These are phyloP conservation scores for Xenopus laevis DNA, from an alignment of 2,113 vertebrate genomes.

Conservation along the genomic window DNA sequence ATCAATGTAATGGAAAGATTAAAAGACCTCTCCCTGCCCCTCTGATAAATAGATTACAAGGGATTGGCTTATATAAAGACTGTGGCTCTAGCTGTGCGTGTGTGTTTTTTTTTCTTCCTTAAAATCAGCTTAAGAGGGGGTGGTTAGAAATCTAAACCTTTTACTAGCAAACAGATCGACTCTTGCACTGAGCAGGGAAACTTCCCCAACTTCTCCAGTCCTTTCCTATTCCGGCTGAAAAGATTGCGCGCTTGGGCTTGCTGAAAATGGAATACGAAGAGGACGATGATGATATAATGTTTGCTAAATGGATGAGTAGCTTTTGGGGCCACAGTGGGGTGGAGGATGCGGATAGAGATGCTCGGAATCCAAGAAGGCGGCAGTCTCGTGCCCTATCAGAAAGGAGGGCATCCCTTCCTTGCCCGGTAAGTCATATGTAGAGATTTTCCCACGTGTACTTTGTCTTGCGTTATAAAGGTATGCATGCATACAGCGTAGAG, in stretches of 20 bases:
- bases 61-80: slow-evolving; percentile 72
- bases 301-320: slow-evolving; percentile 98
- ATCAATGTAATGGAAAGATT: slow-evolving; percentile 76
- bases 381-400: slow-evolving; percentile 51
- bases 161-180: slow-evolving; percentile 29
- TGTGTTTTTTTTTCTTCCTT: slow-evolving; percentile 47
- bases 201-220: slow-evolving; percentile 18
- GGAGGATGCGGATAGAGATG: slow-evolving; percentile 62
- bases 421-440: slow-evolving; percentile 72
- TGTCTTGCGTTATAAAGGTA: too few relatives aligned
- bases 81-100: slow-evolving; percentile 48
- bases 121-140: slow-evolving; percentile 46
- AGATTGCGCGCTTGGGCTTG: slow-evolving; percentile 44
- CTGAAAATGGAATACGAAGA: slow-evolving; percentile 84
- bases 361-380: slow-evolving; percentile 66
- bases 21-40: slow-evolving; percentile 63
- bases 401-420: slow-evolving; percentile 82
- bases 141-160: slow-evolving; percentile 37
- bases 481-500: too few relatives aligned
- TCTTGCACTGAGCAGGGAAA: slow-evolving; percentile 18
- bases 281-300: slow-evolving; percentile 83
- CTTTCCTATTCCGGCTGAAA: slow-evolving; percentile 39
- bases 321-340: slow-evolving; percentile 86
- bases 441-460: too few relatives aligned
- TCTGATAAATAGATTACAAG: slow-evolving; percentile 68